Evolutionary conservation across 2,113 vertebrate genomes (phyloP), one percentile per base, ranked within the genome.

Genomic region (Cynocephalus volans): DNA sequence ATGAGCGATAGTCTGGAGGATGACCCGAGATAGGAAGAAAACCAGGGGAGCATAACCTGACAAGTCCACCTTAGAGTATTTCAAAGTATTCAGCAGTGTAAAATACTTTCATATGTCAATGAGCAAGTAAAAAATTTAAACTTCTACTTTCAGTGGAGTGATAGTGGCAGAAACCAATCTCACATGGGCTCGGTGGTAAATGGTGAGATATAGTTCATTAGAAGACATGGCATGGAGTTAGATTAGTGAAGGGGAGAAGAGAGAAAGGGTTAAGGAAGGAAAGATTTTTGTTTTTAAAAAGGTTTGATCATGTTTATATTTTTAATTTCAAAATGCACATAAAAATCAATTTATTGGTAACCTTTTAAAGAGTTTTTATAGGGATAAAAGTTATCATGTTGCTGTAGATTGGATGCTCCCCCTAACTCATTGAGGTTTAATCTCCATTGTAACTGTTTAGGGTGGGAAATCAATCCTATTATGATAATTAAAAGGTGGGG

Each of bases 341-440:
- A 69, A 81, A 95, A 85, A 45, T 62, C 18, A 97, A 31, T 36
- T 90, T 65, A 67, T 33, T 64, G 60, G 3, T 76, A 88, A 90
- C 50, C 91, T 70, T 54, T 72, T 85, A 70, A 41, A 65, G 28
- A 83, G 48, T n/a, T 87, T 89, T 95, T n/a, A 84, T 8, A 75
- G 26, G 45, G 15, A 94, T 83, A 12, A 81, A 76, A 79, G 10
- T 77, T 79, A 86, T 18, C 41, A 88, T 73, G 41, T 54, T 41
- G 41, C 41, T 41, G 41, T 41, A 41, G 41, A 41, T 41, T 41
- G 41, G 41, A 41, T 41, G 41, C 41, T 41, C 41, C 41, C 41
- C 4, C 41, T 3, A 41, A 41, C 41, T 41, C 41, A 41, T 41
- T 41, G 41, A 41, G 41, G 41, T 4, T 41, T 41, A 41, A 41